phyloP scores from a whole-genome alignment of 1,140 invertebrate genomes.

The Schlechtendalia chinensis region DNA sequence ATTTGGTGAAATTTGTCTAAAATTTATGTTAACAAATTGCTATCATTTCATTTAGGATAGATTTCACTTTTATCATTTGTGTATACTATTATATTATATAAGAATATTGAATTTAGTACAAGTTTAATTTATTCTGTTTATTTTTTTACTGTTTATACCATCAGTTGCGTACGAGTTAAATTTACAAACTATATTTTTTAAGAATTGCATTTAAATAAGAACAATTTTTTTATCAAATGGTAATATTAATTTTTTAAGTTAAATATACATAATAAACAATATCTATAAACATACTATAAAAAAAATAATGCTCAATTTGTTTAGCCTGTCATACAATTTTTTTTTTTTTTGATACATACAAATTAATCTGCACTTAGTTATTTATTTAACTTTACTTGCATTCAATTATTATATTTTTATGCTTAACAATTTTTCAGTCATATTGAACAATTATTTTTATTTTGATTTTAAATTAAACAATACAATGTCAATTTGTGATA shows the following conservation, averaged over 20 bases:
- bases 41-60: constrained; percentile 21
- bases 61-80: constrained; percentile 38
- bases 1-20: constrained; percentile 16
- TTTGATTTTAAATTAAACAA: constrained; percentile 35
- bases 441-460: constrained; percentile 46
- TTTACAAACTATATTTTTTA: constrained; percentile 28
- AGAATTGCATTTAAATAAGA: constrained; percentile 37
- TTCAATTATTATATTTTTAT: constrained; percentile 14
- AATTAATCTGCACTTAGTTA: background rate
- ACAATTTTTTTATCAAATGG: constrained; percentile 6
- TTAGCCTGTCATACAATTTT: background rate
- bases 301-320: constrained; percentile 31
- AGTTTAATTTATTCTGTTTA: constrained; percentile 24
- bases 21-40: background rate
- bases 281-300: background rate
- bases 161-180: constrained; percentile 18
- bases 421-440: constrained; percentile 11
- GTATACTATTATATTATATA: constrained; percentile 45
- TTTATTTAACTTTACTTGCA: background rate
- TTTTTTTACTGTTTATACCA: background rate
- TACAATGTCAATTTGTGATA: constrained; percentile 48
- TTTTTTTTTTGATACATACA: background rate
- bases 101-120: constrained; percentile 31
- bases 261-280: constrained; percentile 1
- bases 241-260: constrained; percentile 9